Percentiles rank a stretch among this genome's conserved stretches.
These are phyloP conservation scores for Temnothorax unifasciatus DNA, from an alignment of 2,888 invertebrate species.

Conservation along the genomic window DNA sequence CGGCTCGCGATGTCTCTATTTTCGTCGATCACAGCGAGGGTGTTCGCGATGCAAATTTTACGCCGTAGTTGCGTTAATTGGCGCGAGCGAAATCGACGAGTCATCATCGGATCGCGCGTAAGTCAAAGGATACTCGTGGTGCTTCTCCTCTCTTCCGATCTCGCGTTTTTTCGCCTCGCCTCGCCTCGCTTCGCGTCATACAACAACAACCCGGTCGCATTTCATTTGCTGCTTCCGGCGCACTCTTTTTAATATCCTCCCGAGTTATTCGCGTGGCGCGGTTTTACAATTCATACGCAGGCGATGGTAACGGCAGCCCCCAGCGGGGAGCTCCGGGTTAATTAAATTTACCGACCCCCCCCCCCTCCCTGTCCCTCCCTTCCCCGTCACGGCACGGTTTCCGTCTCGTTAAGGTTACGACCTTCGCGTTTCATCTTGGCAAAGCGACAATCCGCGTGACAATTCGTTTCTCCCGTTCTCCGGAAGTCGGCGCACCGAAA, in stretches of 20 bases:
- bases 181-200: neutral
- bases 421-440: conserved; percentile 57
- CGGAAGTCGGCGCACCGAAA: conserved; percentile 46
- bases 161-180: neutral
- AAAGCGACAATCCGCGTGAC: conserved; percentile 55
- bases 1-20: conserved; percentile 42
- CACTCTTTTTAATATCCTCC: conserved; percentile 52
- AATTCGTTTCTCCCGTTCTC: conserved; percentile 49
- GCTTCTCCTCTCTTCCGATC: neutral
- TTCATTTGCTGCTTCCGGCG: conserved; percentile 49
- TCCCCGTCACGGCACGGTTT: conserved; percentile 35
- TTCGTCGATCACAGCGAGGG: conserved; percentile 1
- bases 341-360: conserved; percentile 23
- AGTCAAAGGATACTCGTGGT: conserved; percentile 22
- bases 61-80: conserved; percentile 39
- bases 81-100: conserved; percentile 50
- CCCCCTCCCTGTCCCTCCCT: neutral
- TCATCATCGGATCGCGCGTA: conserved; percentile 12
- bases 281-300: conserved; percentile 57
- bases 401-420: conserved; percentile 57
- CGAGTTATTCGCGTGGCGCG: conserved; percentile 51
- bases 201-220: conserved; percentile 1
- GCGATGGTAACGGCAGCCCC: conserved; percentile 34
- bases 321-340: conserved; percentile 41
- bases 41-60: conserved; percentile 24